Percentiles rank a stretch among this genome's conserved stretches.
phyloP scores from a whole-genome alignment of 2,113 vertebrate species.

The Tychaedon coryphoeus region DNA sequence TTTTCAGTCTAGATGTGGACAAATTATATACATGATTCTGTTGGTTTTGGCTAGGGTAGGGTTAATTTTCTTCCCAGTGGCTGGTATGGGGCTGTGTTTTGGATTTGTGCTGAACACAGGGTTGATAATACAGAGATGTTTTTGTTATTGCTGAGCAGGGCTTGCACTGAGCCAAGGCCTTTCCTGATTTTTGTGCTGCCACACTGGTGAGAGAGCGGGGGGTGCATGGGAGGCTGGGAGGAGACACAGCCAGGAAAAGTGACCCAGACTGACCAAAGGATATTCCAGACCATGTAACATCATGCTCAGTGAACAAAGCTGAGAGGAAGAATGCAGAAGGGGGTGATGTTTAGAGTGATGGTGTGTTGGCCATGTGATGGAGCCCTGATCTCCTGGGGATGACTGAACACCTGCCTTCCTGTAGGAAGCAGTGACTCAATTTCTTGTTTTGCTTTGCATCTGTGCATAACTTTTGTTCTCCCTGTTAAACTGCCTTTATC shows the following conservation, averaged over 20 bases:
- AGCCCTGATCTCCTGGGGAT: too few relatives aligned
- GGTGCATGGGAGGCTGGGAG: neutral
- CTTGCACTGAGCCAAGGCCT: neutral
- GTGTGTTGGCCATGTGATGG: neutral
- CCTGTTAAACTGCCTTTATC: neutral
- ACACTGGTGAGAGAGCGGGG: fast-evolving
- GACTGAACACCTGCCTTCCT: neutral
- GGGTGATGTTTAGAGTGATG: neutral
- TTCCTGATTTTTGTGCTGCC: neutral
- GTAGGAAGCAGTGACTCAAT: neutral
- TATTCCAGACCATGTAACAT: neutral
- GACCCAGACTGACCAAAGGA: neutral
- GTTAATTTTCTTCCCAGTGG: neutral
- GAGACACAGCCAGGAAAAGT: neutral
- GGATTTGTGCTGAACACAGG: neutral
- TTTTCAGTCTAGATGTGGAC: neutral
- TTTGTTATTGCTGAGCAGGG: neutral
- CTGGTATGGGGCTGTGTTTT: neutral
- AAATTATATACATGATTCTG: neutral
- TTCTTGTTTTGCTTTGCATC: neutral
- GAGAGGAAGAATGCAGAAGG: neutral
- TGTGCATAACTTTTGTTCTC: neutral
- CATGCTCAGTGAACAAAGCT: neutral
- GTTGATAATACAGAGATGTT: neutral
- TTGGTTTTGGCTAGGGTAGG: neutral